Evolutionary conservation across 2,797 vertebrate genomes (phyloP), one percentile per base, ranked within the genome.

Genomic region (Nothura maculosa): DNA sequence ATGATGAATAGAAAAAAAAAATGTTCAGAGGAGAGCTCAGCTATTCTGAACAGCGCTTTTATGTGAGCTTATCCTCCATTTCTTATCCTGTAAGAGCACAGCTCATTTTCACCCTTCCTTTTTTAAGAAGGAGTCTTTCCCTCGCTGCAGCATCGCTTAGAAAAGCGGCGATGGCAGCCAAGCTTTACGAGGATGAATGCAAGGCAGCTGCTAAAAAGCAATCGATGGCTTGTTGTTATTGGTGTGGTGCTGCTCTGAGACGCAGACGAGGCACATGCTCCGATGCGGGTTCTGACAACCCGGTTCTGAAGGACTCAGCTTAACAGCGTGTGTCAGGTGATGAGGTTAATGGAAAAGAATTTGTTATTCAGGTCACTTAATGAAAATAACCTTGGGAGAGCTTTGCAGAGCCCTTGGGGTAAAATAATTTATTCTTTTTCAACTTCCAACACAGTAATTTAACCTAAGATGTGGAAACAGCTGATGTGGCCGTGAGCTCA

Each of bases 331-430:
- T 90, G 74, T 94, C 88, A 82, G 92, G 42, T 90, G 81, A 93
- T 63, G 87, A 96, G 80, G 79, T 92, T 96, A 94, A 95, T 93
- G 76, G 77, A 68, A 77, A 90, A 76, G 47, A 74, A 89, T 87
- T 89, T 87, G 85, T 85, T 93, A 92, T 90, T 96, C 89, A 52
- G 81, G 68, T 74, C 86, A 69, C 70, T 90, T 92, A 76, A 96
- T 91, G 93, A 95, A 83, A 97, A 85, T 91, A 94, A 96, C 90
- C 92, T 94, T 95, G 87, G 90, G 80, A 96, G 94, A 94, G 74
- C 47, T 95, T 91, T 91, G 79, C 52, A 73, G 77, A 93, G 57
- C 86, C 84, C 79, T 90, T 78, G 75, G 55, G 78, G 69, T 55
- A 15, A 85, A 90, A 84, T 81, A 86, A 91, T 85, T 75, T 75